Percentiles rank a stretch among this genome's conserved stretches.
Evolutionary conservation across 2,797 vertebrate species (phyloP).

Genomic region (Silurus aristotelis): DNA sequence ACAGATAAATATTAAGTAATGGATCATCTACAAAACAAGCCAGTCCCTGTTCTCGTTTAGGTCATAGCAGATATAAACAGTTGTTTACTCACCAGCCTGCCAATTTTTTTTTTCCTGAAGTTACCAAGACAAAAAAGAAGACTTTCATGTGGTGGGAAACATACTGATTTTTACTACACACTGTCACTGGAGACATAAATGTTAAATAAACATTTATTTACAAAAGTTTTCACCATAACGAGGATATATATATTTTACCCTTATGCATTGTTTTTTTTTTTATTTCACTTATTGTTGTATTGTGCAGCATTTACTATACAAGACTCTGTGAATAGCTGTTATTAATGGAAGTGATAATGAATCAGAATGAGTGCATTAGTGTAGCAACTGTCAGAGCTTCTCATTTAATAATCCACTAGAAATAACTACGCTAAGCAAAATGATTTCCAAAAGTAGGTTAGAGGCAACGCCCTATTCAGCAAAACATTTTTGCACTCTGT

Average conservation of each 20-base stretch:
- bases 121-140: not conserved
- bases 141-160: not conserved
- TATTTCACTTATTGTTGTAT: no score
- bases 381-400: not conserved
- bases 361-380: not conserved
- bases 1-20: not conserved
- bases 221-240: not conserved
- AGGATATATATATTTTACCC: not conserved
- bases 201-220: not conserved
- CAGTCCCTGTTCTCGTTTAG: not conserved
- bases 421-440: not conserved
- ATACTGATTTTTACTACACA: not conserved
- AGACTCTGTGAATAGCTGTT: not conserved
- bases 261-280: no score
- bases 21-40: not conserved
- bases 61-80: not conserved
- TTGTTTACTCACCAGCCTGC: not conserved
- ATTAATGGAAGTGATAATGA: not conserved
- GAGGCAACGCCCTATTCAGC: not conserved
- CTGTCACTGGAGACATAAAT: not conserved
- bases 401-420: not conserved
- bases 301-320: not conserved
- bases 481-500: not conserved
- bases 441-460: not conserved
- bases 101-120: not conserved